Conservation (phyloP, 1,140 invertebrate genomes). For the Saccostrea glomerata region DNA sequence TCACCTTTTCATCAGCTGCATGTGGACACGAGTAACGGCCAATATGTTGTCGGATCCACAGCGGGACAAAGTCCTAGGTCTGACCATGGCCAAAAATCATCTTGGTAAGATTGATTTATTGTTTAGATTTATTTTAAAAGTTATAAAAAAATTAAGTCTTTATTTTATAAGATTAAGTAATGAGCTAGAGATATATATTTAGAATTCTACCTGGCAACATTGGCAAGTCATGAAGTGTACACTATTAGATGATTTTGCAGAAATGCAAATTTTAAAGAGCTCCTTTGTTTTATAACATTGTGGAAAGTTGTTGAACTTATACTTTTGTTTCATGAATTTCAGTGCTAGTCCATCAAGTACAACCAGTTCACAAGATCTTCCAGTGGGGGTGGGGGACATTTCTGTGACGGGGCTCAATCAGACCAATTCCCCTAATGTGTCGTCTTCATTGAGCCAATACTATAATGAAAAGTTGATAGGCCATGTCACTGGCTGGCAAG, state of each 20-base stretch:
- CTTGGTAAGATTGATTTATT: conserved; percentile 57
- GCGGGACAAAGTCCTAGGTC: conserved; percentile 66
- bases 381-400: conserved; percentile 63
- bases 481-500: conserved; percentile 95
- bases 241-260: no score
- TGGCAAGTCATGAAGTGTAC: no score
- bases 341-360: conserved; percentile 79
- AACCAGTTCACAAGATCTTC: conserved; percentile 71
- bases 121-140: neutral
- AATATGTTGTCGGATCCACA: neutral
- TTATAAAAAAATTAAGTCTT: no score
- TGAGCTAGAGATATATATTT: no score
- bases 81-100: conserved; percentile 65
- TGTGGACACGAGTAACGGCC: conserved; percentile 10
- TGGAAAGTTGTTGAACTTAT: no score
- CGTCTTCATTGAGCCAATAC: conserved; percentile 93
- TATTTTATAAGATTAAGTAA: no score
- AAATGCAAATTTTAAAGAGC: no score
- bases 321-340: conserved; percentile 39
- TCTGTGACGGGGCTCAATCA: conserved; percentile 70
- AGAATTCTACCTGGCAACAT: no score
- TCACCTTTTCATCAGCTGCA: conserved; percentile 24
- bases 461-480: conserved; percentile 93
- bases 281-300: no score
- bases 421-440: conserved; percentile 81